Evolutionary conservation across 2,113 vertebrate genomes (phyloP).

Genomic region (Gorsachius goisagi): DNA sequence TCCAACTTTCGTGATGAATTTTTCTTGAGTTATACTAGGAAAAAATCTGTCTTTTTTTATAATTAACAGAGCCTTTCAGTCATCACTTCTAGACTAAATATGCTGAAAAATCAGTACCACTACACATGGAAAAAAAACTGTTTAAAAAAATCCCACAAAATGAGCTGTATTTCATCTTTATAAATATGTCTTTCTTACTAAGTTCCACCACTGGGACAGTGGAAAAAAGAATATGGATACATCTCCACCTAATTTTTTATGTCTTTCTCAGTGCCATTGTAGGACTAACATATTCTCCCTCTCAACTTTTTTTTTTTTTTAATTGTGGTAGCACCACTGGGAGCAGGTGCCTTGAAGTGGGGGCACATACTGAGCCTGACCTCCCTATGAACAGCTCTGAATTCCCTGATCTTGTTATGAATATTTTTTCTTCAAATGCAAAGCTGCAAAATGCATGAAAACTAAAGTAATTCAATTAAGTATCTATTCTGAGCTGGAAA

Average conservation of each 20-base stretch:
- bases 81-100: neutral
- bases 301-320: neutral
- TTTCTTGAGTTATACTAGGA: neutral
- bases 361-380: slow-evolving; percentile 28
- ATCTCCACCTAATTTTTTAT: neutral
- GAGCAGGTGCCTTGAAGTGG: slow-evolving; percentile 60
- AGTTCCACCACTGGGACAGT: neutral
- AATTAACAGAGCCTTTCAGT: neutral
- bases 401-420: slow-evolving; percentile 64
- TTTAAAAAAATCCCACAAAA: neutral
- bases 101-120: neutral
- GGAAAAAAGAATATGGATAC: neutral
- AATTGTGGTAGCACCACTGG: slow-evolving; percentile 5
- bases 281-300: slow-evolving; percentile 6
- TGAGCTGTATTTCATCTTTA: neutral
- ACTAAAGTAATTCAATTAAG: slow-evolving; percentile 82
- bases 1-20: neutral
- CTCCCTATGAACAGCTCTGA: slow-evolving; percentile 44
- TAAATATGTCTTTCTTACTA: neutral
- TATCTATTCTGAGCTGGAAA: slow-evolving; percentile 74
- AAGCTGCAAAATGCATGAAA: slow-evolving; percentile 76
- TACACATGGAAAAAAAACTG: neutral
- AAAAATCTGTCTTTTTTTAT: neutral
- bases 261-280: neutral
- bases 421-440: slow-evolving; percentile 69